Conservation (phyloP, 35 echinoderm and acorn worm genomes). For the Eucidaris tribuloides region DNA sequence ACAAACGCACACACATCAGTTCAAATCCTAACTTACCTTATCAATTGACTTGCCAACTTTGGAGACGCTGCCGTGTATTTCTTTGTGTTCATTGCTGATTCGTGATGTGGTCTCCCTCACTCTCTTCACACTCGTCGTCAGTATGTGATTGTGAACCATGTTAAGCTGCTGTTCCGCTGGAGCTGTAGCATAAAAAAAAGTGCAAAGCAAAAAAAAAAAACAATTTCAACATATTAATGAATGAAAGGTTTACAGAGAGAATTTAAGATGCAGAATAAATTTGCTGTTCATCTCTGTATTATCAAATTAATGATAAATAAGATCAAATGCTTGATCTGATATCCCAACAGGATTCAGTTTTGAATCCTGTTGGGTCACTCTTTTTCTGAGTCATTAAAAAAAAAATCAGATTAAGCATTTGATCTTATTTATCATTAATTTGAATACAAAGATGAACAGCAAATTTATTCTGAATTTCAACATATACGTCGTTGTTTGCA, state of each 20-base stretch:
- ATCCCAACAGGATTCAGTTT: not conserved
- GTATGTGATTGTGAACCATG: conserved; percentile 52
- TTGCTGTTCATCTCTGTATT: no score
- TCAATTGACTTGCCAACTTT: conserved; percentile 97
- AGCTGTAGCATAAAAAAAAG: conserved; percentile 38
- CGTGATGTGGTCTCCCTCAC: conserved; percentile 56
- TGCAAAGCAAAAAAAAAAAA: conserved; percentile 10
- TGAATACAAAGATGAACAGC: no score
- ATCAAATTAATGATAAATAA: no score
- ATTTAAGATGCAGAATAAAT: no score
- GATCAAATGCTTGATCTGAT: no score
- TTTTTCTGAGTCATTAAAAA: no score
- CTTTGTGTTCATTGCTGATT: conserved; percentile 89
- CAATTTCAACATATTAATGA: not conserved
- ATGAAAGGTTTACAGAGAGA: no score
- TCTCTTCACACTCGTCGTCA: conserved; percentile 62
- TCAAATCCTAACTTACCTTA: conserved; percentile 57
- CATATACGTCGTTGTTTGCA: not conserved
- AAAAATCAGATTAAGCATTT: no score
- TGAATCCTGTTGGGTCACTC: no score
- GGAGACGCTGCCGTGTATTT: conserved; percentile 96
- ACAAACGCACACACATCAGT: no score
- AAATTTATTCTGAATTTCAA: no score
- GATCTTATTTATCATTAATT: no score
- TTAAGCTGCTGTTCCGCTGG: conserved; percentile 57